Conservation (phyloP, 1,140 invertebrate species). For the Drosophila lacertosa region DNA sequence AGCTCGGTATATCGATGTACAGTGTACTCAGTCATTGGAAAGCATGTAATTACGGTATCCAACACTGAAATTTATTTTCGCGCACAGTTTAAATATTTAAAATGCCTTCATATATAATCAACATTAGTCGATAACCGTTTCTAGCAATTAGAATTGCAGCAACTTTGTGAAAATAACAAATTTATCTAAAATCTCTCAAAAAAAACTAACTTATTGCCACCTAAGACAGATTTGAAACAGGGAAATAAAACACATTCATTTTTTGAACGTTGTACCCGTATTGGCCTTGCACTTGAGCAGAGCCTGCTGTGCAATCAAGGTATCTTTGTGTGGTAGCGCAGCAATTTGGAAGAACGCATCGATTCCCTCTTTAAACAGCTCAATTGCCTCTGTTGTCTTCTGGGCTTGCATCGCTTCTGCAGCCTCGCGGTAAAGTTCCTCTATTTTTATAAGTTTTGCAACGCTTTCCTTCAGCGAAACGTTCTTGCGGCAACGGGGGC, state of each 20-base stretch:
- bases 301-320: slow-evolving; percentile 87
- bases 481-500: slow-evolving; percentile 85
- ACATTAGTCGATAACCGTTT: background rate
- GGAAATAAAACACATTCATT: slow-evolving; percentile 24
- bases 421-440: slow-evolving; percentile 85
- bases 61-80: background rate
- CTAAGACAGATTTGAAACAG: background rate
- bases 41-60: background rate
- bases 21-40: background rate
- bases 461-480: slow-evolving; percentile 85
- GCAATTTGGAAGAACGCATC: slow-evolving; percentile 85
- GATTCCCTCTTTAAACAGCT: slow-evolving; percentile 84
- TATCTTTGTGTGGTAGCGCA: slow-evolving; percentile 85
- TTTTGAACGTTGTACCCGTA: slow-evolving; percentile 78
- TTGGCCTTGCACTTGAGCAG: slow-evolving; percentile 86
- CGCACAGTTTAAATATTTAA: background rate
- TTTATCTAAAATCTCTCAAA: slow-evolving; percentile 3
- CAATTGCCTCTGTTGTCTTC: slow-evolving; percentile 81
- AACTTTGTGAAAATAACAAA: slow-evolving; percentile 8
- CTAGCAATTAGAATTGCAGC: background rate
- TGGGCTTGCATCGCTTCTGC: slow-evolving; percentile 84
- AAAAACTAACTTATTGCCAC: slow-evolving; percentile 10
- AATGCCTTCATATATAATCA: background rate
- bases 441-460: slow-evolving; percentile 84
- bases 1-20: background rate